phyloP scores from a whole-genome alignment of 2,888 invertebrate genomes.

The Ectemnius continuus region DNA sequence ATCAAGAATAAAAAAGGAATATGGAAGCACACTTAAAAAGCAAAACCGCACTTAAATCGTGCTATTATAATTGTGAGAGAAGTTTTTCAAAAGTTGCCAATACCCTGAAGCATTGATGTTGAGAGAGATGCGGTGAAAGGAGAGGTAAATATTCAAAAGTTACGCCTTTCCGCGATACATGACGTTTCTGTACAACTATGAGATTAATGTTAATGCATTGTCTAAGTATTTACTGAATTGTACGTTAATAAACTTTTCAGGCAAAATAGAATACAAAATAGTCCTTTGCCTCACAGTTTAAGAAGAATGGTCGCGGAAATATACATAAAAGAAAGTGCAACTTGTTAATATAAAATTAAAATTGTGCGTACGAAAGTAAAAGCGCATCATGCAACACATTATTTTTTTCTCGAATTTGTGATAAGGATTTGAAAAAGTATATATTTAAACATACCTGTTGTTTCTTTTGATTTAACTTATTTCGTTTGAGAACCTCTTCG shows the following conservation, averaged over 20 bases:
- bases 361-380: constrained; percentile 13
- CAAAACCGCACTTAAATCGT: not conserved
- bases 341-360: constrained; percentile 27
- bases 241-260: constrained; percentile 9
- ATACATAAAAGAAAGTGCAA: constrained; percentile 1
- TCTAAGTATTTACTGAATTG: no score
- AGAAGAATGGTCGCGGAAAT: not conserved
- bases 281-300: no score
- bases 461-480: constrained; percentile 91
- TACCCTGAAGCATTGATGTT: constrained; percentile 65
- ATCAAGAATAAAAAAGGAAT: constrained; percentile 11
- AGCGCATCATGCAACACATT: constrained; percentile 31
- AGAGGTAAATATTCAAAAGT: no score
- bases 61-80: not conserved
- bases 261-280: not conserved
- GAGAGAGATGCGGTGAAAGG: constrained; percentile 54
- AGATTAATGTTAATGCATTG: no score
- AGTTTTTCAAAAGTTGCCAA: not conserved
- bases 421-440: not conserved
- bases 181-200: no score
- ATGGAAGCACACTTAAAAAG: constrained; percentile 16
- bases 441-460: constrained; percentile 86
- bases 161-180: no score
- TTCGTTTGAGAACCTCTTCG: constrained; percentile 85
- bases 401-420: not conserved